phyloP scores from a whole-genome alignment of 2,113 vertebrate genomes.

The western clawed frog (Xenopus tropicalis) region UCB_Xtro_10.0 CM004446.2:85834501-85835000 shows the following conservation, averaged over 20 bases:
- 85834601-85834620: conserved; percentile 51
- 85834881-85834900: conserved; percentile 93
- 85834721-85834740: conserved; percentile 86
- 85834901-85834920: conserved; percentile 71
- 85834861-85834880: conserved; percentile 85
- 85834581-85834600: too few species aligned
- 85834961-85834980: conserved; percentile 46
- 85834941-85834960: conserved; percentile 57
- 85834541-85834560: too few species aligned
- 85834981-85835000: conserved; percentile 26
- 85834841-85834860: conserved; percentile 75
- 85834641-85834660: conserved; percentile 87
- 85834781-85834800: conserved; percentile 83
- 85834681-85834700: conserved; percentile 97
- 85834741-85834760: conserved; percentile 85
- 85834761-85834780: conserved; percentile 82
- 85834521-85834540: too few species aligned
- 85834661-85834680: conserved; percentile 99
- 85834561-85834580: too few species aligned
- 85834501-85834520: too few species aligned
- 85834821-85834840: conserved; percentile 84
- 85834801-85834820: conserved; percentile 85
- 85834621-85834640: conserved; percentile 80
- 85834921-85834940: conserved; percentile 67
- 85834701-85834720: conserved; percentile 90